These are phyloP conservation scores for Drosophila imparisetae DNA, from an alignment of 2,888 invertebrate genomes.

Conservation along the genomic window DNA sequence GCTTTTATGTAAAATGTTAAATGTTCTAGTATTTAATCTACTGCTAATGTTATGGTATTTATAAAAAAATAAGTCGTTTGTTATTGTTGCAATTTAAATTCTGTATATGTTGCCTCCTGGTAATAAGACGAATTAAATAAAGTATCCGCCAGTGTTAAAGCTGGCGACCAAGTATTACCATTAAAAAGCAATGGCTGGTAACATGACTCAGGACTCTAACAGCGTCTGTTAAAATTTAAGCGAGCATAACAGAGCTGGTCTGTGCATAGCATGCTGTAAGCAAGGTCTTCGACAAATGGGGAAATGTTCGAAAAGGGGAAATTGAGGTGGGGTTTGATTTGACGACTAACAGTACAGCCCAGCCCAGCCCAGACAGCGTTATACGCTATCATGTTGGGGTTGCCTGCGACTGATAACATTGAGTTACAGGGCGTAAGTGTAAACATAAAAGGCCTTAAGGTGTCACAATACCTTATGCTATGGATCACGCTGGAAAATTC, in stretches of 20 bases:
- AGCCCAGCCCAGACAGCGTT: not conserved
- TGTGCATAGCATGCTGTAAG: not conserved
- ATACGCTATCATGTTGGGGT: not conserved
- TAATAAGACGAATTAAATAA: no score
- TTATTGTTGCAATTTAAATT: no score
- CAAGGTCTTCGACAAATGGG: not conserved
- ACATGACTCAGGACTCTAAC: not conserved
- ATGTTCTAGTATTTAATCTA: no score
- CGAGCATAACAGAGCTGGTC: not conserved
- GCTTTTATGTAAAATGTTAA: no score
- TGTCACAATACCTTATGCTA: not conserved
- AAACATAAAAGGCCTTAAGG: not conserved
- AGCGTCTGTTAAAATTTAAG: not conserved
- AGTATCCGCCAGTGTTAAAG: no score
- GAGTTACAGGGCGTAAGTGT: not conserved
- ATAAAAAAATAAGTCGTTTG: no score
- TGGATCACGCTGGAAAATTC: no score
- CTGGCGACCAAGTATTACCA: no score
- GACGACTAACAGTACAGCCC: not conserved
- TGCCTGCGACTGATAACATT: not conserved
- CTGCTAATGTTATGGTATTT: no score
- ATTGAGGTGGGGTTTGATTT: not conserved
- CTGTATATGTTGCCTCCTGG: no score
- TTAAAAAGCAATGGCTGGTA: not conserved
- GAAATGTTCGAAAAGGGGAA: not conserved